Conservation (phyloP, 2,113 vertebrate genomes). For the Aspiorhynchus laticeps region DNA sequence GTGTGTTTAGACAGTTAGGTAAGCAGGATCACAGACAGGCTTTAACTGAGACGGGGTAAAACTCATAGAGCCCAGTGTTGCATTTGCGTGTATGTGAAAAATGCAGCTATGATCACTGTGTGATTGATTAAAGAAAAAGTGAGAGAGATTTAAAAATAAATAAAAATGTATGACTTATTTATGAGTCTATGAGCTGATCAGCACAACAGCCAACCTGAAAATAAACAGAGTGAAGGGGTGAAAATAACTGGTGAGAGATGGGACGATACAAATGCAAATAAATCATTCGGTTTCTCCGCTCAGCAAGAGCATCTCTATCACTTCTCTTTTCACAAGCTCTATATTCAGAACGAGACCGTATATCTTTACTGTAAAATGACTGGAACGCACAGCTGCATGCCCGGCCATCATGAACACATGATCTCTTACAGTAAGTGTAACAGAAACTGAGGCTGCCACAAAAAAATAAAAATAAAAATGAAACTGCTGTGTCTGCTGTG, state of each 20-base stretch:
- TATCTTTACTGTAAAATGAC: slow-evolving; percentile 24
- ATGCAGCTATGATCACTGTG: slow-evolving; percentile 52
- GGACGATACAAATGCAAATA: neutral
- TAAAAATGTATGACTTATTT: neutral
- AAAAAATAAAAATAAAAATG: neutral
- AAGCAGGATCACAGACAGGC: slow-evolving; percentile 58
- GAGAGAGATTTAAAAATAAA: neutral
- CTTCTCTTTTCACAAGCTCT: slow-evolving; percentile 1
- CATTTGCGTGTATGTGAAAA: slow-evolving; percentile 25
- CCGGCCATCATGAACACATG: neutral
- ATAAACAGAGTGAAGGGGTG: neutral
- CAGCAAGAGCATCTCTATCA: neutral
- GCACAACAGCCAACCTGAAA: neutral
- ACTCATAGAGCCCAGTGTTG: slow-evolving; percentile 35
- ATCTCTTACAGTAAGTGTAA: slow-evolving; percentile 16
- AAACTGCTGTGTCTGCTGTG: neutral
- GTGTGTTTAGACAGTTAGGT: slow-evolving; percentile 33
- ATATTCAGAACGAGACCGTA: neutral
- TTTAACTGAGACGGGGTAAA: slow-evolving; percentile 55
- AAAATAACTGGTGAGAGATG: slow-evolving; percentile 5
- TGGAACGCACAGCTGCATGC: slow-evolving; percentile 3
- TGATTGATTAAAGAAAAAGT: slow-evolving; percentile 53
- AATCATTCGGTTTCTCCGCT: neutral
- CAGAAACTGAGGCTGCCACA: neutral
- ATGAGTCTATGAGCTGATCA: neutral